phyloP scores from a whole-genome alignment of 2,113 vertebrate genomes.

The Panurus biarmicus region DNA sequence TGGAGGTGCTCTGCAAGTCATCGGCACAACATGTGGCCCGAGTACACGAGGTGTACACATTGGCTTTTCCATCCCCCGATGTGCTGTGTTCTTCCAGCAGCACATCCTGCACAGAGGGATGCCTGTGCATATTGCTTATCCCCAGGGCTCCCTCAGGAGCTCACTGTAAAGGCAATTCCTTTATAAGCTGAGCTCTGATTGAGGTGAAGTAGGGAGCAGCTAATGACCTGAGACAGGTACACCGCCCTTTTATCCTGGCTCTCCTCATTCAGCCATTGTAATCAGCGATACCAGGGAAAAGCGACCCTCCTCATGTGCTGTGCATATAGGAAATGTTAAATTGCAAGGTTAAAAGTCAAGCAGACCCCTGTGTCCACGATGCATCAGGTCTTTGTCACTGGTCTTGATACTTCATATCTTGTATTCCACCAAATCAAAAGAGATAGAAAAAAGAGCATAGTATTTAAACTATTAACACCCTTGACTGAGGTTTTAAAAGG shows the following conservation, averaged over 20 bases:
- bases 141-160: background rate
- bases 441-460: background rate
- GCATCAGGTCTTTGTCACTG: background rate
- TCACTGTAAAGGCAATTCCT: background rate
- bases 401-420: background rate
- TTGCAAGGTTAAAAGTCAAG: background rate
- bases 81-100: background rate
- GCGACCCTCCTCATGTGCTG: background rate
- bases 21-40: fast-evolving
- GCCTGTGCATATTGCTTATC: background rate
- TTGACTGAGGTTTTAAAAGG: slow-evolving; percentile 23
- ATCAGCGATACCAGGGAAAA: background rate
- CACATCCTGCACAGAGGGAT: fast-evolving
- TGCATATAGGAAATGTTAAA: background rate
- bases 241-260: background rate
- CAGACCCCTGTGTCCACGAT: background rate
- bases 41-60: fast-evolving
- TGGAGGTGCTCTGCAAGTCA: background rate
- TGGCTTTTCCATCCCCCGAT: background rate
- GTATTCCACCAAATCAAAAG: background rate
- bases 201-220: background rate
- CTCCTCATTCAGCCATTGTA: background rate
- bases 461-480: slow-evolving; percentile 38
- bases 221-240: background rate
- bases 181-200: background rate